A percentile compares a stretch with the other conserved stretches of the same genome.
These are phyloP conservation scores for Chloroclysta siterata DNA, from an alignment of 2,888 invertebrate species.

Conservation along the genomic window DNA sequence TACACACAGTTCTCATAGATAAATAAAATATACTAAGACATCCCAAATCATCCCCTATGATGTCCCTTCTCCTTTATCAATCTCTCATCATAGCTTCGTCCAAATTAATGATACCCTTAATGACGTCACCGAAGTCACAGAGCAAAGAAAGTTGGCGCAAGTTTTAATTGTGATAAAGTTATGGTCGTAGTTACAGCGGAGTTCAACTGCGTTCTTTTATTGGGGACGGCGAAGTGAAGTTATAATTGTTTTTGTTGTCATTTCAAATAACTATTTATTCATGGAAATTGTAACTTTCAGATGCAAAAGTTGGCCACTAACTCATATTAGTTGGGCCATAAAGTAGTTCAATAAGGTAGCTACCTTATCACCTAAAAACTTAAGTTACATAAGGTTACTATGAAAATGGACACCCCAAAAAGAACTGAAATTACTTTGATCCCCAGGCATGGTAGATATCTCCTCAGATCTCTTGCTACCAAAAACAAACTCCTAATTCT, in stretches of 20 bases:
- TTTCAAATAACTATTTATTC: neutral
- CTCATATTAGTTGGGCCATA: neutral
- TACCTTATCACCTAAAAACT: too few species aligned
- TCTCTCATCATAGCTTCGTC: slow-evolving; percentile 16
- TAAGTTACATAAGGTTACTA: too few species aligned
- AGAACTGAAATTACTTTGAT: too few species aligned
- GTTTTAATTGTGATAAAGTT: slow-evolving; percentile 33
- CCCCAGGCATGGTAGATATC: too few species aligned
- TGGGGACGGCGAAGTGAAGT: slow-evolving; percentile 7
- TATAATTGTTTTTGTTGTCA: neutral
- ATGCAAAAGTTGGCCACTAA: neutral
- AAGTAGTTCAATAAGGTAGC: neutral
- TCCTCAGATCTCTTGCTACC: too few species aligned
- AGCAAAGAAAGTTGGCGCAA: slow-evolving; percentile 24
- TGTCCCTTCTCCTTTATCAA: slow-evolving; percentile 15
- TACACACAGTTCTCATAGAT: neutral
- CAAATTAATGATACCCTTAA: slow-evolving; percentile 28
- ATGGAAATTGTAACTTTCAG: neutral
- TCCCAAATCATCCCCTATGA: neutral
- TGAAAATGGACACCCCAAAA: too few species aligned
- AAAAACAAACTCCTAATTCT: too few species aligned
- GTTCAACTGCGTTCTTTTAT: slow-evolving; percentile 22
- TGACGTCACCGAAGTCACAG: slow-evolving; percentile 27
- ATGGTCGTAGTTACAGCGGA: slow-evolving; percentile 21
- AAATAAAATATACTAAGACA: neutral